phyloP scores from a whole-genome alignment of 2,888 invertebrate genomes.

The Volucella zonaria region DNA sequence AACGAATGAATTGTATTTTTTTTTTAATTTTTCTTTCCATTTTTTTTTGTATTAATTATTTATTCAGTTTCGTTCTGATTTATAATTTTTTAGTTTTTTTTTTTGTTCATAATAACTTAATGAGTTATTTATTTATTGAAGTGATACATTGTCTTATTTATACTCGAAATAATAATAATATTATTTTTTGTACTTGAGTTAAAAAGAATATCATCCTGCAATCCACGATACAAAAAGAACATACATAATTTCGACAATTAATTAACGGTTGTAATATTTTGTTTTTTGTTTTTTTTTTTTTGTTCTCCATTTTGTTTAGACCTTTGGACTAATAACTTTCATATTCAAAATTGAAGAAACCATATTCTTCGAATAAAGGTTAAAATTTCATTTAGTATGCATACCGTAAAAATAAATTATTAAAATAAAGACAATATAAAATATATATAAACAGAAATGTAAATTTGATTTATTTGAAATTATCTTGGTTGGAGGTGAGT shows the following conservation, averaged over 20 bases:
- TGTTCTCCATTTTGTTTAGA: background rate
- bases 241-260: background rate
- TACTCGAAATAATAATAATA: background rate
- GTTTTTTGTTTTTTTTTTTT: conserved; percentile 7
- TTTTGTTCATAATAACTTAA: background rate
- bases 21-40: conserved; percentile 3
- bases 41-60: background rate
- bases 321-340: background rate
- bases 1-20: conserved; percentile 41
- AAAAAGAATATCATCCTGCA: background rate
- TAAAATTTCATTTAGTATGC: conserved; percentile 15
- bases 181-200: background rate
- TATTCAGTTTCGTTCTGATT: background rate
- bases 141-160: conserved; percentile 43
- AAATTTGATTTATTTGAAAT: background rate
- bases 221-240: background rate
- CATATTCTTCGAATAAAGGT: background rate
- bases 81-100: conserved; percentile 1
- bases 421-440: conserved; percentile 47
- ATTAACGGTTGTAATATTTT: background rate
- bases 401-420: conserved; percentile 32
- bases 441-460: background rate
- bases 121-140: conserved; percentile 38
- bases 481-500: no score
- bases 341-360: conserved; percentile 12